Percentiles rank a stretch among this genome's conserved stretches.
These are phyloP conservation scores for Pteruthius melanotis DNA, from an alignment of 2,113 vertebrate genomes.

Conservation along the genomic window DNA sequence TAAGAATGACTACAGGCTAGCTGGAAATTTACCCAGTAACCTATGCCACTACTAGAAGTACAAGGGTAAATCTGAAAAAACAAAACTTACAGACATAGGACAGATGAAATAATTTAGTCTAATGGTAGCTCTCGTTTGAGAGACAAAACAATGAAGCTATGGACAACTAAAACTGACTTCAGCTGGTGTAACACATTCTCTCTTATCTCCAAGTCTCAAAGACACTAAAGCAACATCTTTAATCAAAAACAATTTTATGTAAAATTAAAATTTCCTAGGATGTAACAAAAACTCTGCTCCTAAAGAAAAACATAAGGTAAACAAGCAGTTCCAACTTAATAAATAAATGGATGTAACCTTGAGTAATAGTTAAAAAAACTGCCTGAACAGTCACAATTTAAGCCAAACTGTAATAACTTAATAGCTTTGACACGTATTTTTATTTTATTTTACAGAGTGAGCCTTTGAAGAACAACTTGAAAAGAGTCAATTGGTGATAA, in stretches of 20 bases:
- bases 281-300: neutral
- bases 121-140: neutral
- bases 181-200: neutral
- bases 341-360: neutral
- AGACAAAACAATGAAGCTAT: neutral
- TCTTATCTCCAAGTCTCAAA: neutral
- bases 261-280: neutral
- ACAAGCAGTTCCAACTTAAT: neutral
- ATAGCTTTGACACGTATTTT: neutral
- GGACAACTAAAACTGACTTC: neutral
- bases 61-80: neutral
- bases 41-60: neutral
- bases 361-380: neutral
- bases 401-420: neutral
- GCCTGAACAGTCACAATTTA: neutral
- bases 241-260: neutral
- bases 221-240: neutral
- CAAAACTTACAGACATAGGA: no score
- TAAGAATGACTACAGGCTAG: neutral
- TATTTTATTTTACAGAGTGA: neutral
- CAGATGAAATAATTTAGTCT: neutral
- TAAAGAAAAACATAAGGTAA: neutral
- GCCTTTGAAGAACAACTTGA: neutral
- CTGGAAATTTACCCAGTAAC: neutral
- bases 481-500: neutral